Conservation (phyloP, 2,888 invertebrate species). For the Brachylomia viminalis region DNA sequence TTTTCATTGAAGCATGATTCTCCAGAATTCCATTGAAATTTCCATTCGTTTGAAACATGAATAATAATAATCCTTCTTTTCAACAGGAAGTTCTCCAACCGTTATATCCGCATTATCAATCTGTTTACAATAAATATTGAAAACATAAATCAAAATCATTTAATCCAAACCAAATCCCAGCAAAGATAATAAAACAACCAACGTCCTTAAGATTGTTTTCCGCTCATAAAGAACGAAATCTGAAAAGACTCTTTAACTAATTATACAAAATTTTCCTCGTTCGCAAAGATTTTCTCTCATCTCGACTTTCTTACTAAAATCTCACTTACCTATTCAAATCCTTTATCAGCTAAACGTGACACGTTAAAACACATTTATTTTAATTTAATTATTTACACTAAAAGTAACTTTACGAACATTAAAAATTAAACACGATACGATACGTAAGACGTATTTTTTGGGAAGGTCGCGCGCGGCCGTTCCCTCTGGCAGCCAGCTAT, state of each 20-base stretch:
- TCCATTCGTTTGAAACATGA: slow-evolving; percentile 1
- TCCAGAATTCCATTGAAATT: not conserved
- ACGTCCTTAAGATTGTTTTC: slow-evolving; percentile 46
- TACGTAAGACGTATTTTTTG: slow-evolving; percentile 60
- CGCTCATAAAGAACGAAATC: slow-evolving; percentile 58
- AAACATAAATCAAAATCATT: slow-evolving; percentile 25
- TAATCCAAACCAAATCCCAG: slow-evolving; percentile 42
- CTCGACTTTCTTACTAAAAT: slow-evolving; percentile 54
- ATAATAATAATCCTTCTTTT: not conserved
- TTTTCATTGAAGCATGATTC: not conserved
- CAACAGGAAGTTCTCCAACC: slow-evolving; percentile 2
- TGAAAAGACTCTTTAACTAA: slow-evolving; percentile 65
- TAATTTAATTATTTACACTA: slow-evolving; percentile 63
- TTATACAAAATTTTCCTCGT: slow-evolving; percentile 67
- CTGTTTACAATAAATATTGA: slow-evolving; percentile 30
- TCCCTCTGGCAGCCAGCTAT: slow-evolving; percentile 76
- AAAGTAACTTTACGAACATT: slow-evolving; percentile 60
- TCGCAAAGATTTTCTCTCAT: slow-evolving; percentile 46
- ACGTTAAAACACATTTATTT: slow-evolving; percentile 70
- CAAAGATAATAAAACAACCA: slow-evolving; percentile 50
- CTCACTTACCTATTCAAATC: slow-evolving; percentile 71
- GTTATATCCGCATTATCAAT: slow-evolving; percentile 3
- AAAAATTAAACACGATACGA: slow-evolving; percentile 63
- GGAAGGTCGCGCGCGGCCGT: slow-evolving; percentile 72
- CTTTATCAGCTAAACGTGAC: slow-evolving; percentile 66